These are phyloP conservation scores for Mormyrops boulengeri DNA, from an alignment of 2,797 vertebrate species.

Conservation along the genomic window DNA sequence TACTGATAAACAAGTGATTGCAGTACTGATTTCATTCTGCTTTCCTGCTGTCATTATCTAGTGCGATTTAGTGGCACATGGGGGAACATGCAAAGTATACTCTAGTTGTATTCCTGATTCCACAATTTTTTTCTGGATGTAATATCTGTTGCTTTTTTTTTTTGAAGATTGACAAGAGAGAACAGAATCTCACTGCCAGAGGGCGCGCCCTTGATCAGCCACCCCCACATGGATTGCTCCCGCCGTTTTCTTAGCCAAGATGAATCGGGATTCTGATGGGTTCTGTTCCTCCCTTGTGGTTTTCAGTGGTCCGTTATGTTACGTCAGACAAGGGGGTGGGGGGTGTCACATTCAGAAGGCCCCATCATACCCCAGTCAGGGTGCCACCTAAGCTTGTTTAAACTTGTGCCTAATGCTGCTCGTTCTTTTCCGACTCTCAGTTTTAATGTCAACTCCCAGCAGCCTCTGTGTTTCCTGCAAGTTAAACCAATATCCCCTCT, in stretches of 20 bases:
- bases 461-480: neutral
- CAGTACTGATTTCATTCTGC: neutral
- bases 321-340: neutral
- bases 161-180: neutral
- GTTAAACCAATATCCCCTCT: neutral
- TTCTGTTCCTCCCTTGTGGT: neutral
- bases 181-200: neutral
- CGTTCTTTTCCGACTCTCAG: neutral
- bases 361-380: neutral
- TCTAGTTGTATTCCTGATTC: neutral
- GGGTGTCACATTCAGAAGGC: neutral
- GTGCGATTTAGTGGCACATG: neutral
- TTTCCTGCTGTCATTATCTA: neutral
- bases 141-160: neutral
- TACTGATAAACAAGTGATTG: neutral
- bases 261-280: neutral
- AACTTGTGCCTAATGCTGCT: neutral
- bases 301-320: neutral
- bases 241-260: neutral
- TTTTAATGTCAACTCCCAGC: neutral
- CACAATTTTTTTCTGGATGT: neutral
- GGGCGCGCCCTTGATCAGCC: neutral
- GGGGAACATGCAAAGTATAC: neutral
- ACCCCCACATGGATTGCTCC: neutral
- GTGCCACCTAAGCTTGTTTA: constrained; percentile 3